Percentiles rank a stretch among this genome's conserved stretches.
These are phyloP conservation scores for Ascaphus truei DNA, from an alignment of 2,113 vertebrate species.

Conservation along the genomic window DNA sequence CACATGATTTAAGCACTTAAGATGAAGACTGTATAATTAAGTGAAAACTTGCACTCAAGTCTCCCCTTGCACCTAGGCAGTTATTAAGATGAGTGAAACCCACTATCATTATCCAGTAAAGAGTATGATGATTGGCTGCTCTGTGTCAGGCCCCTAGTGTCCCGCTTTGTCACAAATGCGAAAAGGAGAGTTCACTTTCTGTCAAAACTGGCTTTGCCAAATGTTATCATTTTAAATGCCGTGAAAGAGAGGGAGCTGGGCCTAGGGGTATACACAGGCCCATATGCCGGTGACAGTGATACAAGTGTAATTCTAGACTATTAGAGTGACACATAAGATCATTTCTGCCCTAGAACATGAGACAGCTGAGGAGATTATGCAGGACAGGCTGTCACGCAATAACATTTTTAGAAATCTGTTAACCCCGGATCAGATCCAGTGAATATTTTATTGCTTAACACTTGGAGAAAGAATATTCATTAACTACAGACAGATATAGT, in stretches of 20 bases:
- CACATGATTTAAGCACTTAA: conserved; percentile 53
- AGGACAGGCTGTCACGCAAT: conserved; percentile 85
- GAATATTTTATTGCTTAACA: conserved; percentile 89
- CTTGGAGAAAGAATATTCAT: conserved; percentile 75
- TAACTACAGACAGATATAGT: conserved; percentile 77
- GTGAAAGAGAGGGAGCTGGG: conserved; percentile 84
- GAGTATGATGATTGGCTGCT: conserved; percentile 74
- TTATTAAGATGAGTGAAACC: conserved; percentile 65
- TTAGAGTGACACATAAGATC: conserved; percentile 89
- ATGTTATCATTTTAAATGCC: conserved; percentile 93
- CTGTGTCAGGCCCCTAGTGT: conserved; percentile 74
- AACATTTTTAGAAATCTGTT: conserved; percentile 93
- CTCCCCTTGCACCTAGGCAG: conserved; percentile 49
- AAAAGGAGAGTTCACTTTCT: conserved; percentile 79
- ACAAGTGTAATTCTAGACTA: conserved; percentile 96
- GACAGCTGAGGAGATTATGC: conserved; percentile 77
- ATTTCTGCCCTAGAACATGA: conserved; percentile 75
- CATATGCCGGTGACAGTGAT: conserved; percentile 91
- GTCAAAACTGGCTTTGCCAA: conserved; percentile 84
- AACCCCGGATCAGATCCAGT: conserved; percentile 85
- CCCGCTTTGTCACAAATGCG: conserved; percentile 68
- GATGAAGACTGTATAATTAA: conserved; percentile 63
- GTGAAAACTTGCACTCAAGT: conserved; percentile 43
- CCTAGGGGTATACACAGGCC: conserved; percentile 92
- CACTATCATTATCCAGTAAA: conserved; percentile 81